phyloP scores from a whole-genome alignment of 2,888 invertebrate genomes.

The Scaptomyza polygonia region DNA sequence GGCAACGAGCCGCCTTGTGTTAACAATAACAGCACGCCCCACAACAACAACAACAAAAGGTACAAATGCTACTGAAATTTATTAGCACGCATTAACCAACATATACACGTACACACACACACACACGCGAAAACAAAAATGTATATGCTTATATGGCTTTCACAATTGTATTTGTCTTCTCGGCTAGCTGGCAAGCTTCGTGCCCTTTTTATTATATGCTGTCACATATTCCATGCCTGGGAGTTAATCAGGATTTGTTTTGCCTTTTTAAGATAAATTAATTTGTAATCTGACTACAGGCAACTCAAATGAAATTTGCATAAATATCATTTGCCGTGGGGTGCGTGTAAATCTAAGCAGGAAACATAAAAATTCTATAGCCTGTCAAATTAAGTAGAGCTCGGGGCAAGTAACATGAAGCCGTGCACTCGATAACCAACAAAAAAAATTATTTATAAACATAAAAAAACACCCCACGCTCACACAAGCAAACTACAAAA shows the following conservation, averaged over 20 bases:
- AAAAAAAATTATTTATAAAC: neutral
- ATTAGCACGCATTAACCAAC: conserved; percentile 68
- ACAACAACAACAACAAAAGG: conserved; percentile 66
- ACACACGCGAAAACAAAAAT: conserved; percentile 13
- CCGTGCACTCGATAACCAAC: conserved; percentile 42
- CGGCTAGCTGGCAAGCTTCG: conserved; percentile 58
- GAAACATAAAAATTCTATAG: conserved; percentile 48
- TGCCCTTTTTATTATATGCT: conserved; percentile 60
- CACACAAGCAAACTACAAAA: conserved; percentile 49
- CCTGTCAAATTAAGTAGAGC: conserved; percentile 29
- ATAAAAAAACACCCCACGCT: neutral
- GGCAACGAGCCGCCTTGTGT: conserved; percentile 62
- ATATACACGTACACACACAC: conserved; percentile 38
- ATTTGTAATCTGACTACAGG: conserved; percentile 60
- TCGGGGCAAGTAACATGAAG: conserved; percentile 26
- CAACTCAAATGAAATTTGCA: conserved; percentile 67
- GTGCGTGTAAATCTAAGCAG: conserved; percentile 56
- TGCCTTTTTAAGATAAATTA: conserved; percentile 67
- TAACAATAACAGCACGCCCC: conserved; percentile 66
- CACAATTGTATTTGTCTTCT: conserved; percentile 69
- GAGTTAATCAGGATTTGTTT: conserved; percentile 77
- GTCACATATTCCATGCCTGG: conserved; percentile 48
- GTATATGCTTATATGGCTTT: conserved; percentile 32
- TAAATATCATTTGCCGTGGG: conserved; percentile 68
- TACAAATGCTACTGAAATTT: conserved; percentile 74